Conservation (phyloP, 2,797 vertebrate species). For the Sebastes steindachneri region DNA sequence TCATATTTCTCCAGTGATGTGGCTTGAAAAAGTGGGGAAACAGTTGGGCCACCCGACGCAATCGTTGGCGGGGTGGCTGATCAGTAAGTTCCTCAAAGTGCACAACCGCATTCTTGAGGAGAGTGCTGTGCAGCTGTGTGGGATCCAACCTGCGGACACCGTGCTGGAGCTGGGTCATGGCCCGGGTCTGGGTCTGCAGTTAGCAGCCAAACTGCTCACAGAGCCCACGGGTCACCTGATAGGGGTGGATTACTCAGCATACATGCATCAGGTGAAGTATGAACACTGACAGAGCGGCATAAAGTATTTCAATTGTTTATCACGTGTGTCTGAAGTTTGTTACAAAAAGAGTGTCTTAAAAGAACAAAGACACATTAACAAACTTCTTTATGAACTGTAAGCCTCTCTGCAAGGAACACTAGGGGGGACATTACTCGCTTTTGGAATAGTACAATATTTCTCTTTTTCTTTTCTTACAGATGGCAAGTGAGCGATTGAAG, state of each 20-base stretch:
- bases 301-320: not conserved
- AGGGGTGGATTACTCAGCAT: constrained; percentile 83
- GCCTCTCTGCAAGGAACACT: not conserved
- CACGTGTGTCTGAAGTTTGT: not conserved
- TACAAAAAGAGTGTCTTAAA: not conserved
- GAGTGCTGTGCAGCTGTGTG: constrained; percentile 69
- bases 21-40: constrained; percentile 53
- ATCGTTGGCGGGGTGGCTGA: constrained; percentile 75
- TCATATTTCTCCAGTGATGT: constrained; percentile 55
- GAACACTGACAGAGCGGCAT: not conserved
- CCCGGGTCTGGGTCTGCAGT: constrained; percentile 76
- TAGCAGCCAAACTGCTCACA: constrained; percentile 69
- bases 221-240: constrained; percentile 71
- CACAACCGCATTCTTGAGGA: constrained; percentile 70
- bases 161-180: constrained; percentile 83
- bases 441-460: not conserved
- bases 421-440: not conserved
- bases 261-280: constrained; percentile 78
- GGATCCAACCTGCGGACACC: constrained; percentile 71
- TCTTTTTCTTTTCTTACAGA: constrained; percentile 33
- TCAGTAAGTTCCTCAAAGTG: constrained; percentile 57
- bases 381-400: not conserved
- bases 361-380: not conserved
- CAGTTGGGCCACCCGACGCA: constrained; percentile 72
- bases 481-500: constrained; percentile 68